Percentiles rank a stretch among this genome's conserved stretches.
These are phyloP conservation scores for Orchestes rusci DNA, from an alignment of 2,888 invertebrate species.

Conservation along the genomic window DNA sequence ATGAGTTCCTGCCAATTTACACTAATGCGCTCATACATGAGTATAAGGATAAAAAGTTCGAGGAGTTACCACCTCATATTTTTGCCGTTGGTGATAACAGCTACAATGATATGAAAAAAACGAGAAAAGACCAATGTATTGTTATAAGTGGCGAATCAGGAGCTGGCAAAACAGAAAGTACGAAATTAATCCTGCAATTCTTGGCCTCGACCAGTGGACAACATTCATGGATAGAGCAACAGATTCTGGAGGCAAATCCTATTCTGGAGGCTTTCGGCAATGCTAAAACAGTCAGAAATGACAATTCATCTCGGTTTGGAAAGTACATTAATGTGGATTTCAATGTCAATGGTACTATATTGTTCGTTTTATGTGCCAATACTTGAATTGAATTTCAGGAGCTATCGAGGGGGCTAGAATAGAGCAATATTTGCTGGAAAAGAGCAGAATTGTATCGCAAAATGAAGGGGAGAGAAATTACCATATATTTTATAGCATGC, in stretches of 20 bases:
- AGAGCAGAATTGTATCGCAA: conserved; percentile 87
- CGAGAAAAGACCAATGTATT: conserved; percentile 79
- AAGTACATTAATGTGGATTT: conserved; percentile 58
- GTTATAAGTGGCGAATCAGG: conserved; percentile 97
- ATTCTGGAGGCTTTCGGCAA: conserved; percentile 97
- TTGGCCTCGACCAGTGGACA: conserved; percentile 89
- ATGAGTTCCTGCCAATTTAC: conserved; percentile 91
- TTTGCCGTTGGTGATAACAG: conserved; percentile 93
- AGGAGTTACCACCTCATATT: conserved; percentile 88
- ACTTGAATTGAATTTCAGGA: conserved; percentile 37
- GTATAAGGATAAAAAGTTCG: conserved; percentile 75
- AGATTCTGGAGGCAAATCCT: conserved; percentile 94
- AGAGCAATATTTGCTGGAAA: conserved; percentile 91
- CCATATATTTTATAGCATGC: conserved; percentile 89
- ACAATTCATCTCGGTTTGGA: conserved; percentile 94
- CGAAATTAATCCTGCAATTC: conserved; percentile 89
- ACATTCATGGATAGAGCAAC: conserved; percentile 96
- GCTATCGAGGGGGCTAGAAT: conserved; percentile 89
- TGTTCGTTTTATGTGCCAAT: background rate
- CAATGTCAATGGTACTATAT: conserved; percentile 56
- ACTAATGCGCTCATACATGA: conserved; percentile 78
- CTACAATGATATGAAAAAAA: conserved; percentile 71
- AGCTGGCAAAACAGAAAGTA: conserved; percentile 94
- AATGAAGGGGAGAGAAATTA: conserved; percentile 88
- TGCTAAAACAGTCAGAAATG: conserved; percentile 91